Evolutionary conservation across 2,888 invertebrate species (phyloP).

Genomic region (Baccha elongata): DNA sequence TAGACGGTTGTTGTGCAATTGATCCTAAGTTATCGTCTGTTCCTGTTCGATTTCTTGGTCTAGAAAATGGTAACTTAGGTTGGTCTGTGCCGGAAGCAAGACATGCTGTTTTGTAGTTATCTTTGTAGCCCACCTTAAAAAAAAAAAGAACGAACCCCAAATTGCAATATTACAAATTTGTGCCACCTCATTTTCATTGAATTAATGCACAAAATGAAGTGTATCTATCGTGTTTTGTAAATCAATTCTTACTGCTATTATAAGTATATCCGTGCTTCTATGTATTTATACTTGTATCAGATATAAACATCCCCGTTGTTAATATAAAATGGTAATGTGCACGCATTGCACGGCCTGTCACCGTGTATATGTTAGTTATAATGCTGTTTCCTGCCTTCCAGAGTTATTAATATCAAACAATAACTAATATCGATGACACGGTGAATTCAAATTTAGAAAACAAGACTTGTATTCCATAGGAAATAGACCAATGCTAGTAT

Average conservation of each 20-base stretch:
- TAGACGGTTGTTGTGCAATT: conserved; percentile 54
- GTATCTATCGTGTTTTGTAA: conserved; percentile 57
- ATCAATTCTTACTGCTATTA: conserved; percentile 55
- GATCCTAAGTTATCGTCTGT: conserved; percentile 49
- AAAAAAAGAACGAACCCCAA: not conserved
- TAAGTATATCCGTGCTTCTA: conserved; percentile 37
- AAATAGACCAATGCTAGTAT: no score
- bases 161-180: conserved; percentile 1
- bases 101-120: conserved; percentile 66
- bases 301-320: conserved; percentile 39
- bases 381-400: conserved; percentile 62
- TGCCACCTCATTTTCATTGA: not conserved
- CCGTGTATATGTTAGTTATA: conserved; percentile 75
- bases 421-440: conserved; percentile 35
- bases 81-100: conserved; percentile 42
- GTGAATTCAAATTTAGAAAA: conserved; percentile 15
- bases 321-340: conserved; percentile 75
- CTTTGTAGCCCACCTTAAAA: conserved; percentile 58
- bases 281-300: conserved; percentile 8
- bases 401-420: conserved; percentile 69
- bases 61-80: conserved; percentile 65
- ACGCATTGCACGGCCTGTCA: conserved; percentile 82
- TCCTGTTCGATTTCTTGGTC: conserved; percentile 53
- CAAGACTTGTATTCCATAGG: conserved; percentile 5
- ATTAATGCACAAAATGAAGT: conserved; percentile 19